These are phyloP conservation scores for Ashinkailepas kermadecensis DNA, from an alignment of 2,888 invertebrate genomes.

Conservation along the genomic window DNA sequence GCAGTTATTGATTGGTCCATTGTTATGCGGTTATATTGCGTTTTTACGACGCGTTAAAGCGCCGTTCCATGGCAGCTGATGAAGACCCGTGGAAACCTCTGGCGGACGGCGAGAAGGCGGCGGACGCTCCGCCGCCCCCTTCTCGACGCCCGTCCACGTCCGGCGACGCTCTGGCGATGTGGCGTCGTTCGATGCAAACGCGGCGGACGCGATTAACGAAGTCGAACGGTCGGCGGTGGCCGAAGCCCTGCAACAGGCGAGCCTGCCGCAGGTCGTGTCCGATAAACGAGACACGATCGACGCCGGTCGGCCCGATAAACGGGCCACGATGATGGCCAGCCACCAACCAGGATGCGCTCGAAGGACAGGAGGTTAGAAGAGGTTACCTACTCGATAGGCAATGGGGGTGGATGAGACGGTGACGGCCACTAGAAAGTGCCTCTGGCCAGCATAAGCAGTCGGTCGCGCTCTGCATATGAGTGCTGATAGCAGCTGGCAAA, in stretches of 20 bases:
- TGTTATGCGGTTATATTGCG: not conserved
- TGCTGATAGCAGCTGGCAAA: no score
- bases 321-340: not conserved
- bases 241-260: no score
- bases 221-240: no score
- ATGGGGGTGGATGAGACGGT: not conserved
- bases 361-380: slow-evolving; percentile 18
- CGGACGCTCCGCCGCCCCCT: not conserved
- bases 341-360: slow-evolving; percentile 16
- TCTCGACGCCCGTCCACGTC: not conserved
- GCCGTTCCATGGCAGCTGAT: not conserved
- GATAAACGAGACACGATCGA: not conserved
- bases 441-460: not conserved
- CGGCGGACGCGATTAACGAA: not conserved
- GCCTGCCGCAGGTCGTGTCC: no score
- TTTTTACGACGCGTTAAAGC: slow-evolving; percentile 4
- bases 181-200: not conserved
- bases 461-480: no score
- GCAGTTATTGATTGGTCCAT: not conserved
- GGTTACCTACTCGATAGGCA: not conserved
- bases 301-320: not conserved
- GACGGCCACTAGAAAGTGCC: not conserved
- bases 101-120: not conserved
- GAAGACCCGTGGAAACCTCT: not conserved
- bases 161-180: not conserved